phyloP scores from a whole-genome alignment of 1,140 invertebrate species.

The Caenorhabditis tropicalis region DNA sequence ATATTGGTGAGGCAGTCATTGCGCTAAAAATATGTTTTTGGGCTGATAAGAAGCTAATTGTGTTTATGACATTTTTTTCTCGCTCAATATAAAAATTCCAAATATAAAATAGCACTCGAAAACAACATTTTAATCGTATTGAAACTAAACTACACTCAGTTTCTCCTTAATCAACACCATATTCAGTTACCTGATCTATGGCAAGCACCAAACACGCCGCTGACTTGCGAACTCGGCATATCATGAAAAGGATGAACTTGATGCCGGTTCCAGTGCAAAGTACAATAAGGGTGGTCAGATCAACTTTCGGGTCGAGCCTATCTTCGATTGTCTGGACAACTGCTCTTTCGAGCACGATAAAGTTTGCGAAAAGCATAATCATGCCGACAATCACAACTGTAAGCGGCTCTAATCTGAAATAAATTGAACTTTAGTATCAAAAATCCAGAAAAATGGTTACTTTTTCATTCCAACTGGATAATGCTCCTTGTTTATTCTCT shows the following conservation, averaged over 20 bases:
- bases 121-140: no score
- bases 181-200: slow-evolving; percentile 57
- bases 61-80: no score
- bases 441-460: not conserved
- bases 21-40: slow-evolving; percentile 5
- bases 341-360: slow-evolving; percentile 58
- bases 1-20: slow-evolving; percentile 64
- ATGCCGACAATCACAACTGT: slow-evolving; percentile 55
- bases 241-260: slow-evolving; percentile 56
- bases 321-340: slow-evolving; percentile 45
- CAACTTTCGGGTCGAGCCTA: slow-evolving; percentile 51
- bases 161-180: not conserved
- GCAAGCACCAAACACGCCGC: slow-evolving; percentile 56
- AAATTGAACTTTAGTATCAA: not conserved
- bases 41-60: no score
- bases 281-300: slow-evolving; percentile 54
- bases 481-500: slow-evolving; percentile 48
- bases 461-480: slow-evolving; percentile 54
- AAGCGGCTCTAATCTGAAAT: slow-evolving; percentile 52
- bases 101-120: not conserved
- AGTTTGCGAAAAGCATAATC: slow-evolving; percentile 57
- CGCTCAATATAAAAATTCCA: not conserved
- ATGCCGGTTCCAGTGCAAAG: slow-evolving; percentile 45
- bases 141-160: no score
- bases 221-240: slow-evolving; percentile 54